Evolutionary conservation across 2,113 vertebrate species (phyloP).

Genomic region (Electrona antarctica): DNA sequence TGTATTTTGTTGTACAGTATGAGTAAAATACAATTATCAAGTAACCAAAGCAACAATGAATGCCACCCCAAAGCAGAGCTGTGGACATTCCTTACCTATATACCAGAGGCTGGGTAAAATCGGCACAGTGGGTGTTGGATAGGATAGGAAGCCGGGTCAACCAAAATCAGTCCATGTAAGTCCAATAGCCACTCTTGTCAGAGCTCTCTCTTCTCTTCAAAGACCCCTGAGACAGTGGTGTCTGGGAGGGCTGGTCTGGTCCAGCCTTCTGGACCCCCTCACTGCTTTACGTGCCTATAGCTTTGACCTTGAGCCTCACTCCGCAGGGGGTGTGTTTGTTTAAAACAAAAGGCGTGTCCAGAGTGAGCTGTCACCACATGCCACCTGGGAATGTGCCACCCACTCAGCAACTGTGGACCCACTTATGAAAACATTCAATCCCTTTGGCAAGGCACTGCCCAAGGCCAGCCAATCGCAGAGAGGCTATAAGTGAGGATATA

Average conservation of each 20-base stretch:
- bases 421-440: slow-evolving; percentile 47
- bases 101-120: slow-evolving; percentile 14
- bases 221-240: slow-evolving; percentile 27
- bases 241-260: slow-evolving; percentile 36
- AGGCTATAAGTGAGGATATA: slow-evolving; percentile 10
- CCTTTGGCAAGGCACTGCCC: slow-evolving; percentile 17
- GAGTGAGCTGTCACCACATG: slow-evolving; percentile 78
- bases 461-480: slow-evolving; percentile 38
- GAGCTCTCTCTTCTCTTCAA: slow-evolving; percentile 30
- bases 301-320: slow-evolving; percentile 63
- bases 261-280: neutral
- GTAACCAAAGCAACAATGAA: neutral
- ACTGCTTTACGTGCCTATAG: slow-evolving; percentile 26
- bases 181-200: slow-evolving; percentile 8
- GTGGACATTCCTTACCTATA: slow-evolving; percentile 40
- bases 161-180: slow-evolving; percentile 11
- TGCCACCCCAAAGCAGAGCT: neutral
- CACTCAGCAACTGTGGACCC: slow-evolving; percentile 68
- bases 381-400: slow-evolving; percentile 80
- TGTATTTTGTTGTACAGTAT: no score
- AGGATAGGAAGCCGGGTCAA: neutral
- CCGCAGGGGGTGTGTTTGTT: slow-evolving; percentile 61
- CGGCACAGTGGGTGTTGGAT: slow-evolving; percentile 12
- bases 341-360: slow-evolving; percentile 61
- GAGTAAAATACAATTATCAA: neutral